A percentile compares a stretch with the other conserved stretches of the same genome.
Conservation (phyloP, 1,140 invertebrate genomes). For the Atopsyche davidsoni region DNA sequence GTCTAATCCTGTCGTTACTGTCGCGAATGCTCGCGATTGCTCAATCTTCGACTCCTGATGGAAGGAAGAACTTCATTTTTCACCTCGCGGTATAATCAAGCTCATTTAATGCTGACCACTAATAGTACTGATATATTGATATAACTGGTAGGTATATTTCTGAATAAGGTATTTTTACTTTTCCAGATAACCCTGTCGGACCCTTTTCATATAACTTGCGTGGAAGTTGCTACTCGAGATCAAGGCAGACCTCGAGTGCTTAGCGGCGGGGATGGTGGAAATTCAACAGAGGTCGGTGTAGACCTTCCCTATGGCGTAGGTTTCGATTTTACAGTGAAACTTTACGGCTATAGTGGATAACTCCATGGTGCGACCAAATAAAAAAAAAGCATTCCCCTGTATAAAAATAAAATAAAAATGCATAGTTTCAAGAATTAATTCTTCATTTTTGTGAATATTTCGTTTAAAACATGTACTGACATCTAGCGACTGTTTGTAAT, state of each 20-base stretch:
- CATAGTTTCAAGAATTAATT: not conserved
- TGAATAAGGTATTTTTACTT: too few relatives aligned
- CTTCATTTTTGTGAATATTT: too few relatives aligned
- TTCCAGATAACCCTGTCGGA: slow-evolving; percentile 17
- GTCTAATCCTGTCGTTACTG: too few relatives aligned
- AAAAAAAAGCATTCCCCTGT: not conserved
- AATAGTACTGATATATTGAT: too few relatives aligned
- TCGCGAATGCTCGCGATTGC: too few relatives aligned
- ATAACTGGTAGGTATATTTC: too few relatives aligned
- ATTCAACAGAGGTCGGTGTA: slow-evolving; percentile 15
- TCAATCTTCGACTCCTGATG: too few relatives aligned
- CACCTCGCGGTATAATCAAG: too few relatives aligned
- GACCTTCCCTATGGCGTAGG: slow-evolving; percentile 19
- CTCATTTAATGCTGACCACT: too few relatives aligned
- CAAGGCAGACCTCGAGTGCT: slow-evolving; percentile 11
- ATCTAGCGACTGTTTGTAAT: too few relatives aligned
- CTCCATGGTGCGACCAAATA: not conserved
- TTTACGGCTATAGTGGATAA: slow-evolving; percentile 18
- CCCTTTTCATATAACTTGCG: slow-evolving; percentile 18
- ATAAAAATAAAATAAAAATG: not conserved
- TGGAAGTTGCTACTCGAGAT: slow-evolving; percentile 15
- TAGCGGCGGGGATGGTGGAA: slow-evolving; percentile 15
- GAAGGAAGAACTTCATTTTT: too few relatives aligned
- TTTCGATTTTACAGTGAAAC: slow-evolving; percentile 22
- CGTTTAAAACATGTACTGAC: too few relatives aligned